Evolutionary conservation across 2,797 vertebrate genomes (phyloP).

Genomic region (Micrastur ruficollis): DNA sequence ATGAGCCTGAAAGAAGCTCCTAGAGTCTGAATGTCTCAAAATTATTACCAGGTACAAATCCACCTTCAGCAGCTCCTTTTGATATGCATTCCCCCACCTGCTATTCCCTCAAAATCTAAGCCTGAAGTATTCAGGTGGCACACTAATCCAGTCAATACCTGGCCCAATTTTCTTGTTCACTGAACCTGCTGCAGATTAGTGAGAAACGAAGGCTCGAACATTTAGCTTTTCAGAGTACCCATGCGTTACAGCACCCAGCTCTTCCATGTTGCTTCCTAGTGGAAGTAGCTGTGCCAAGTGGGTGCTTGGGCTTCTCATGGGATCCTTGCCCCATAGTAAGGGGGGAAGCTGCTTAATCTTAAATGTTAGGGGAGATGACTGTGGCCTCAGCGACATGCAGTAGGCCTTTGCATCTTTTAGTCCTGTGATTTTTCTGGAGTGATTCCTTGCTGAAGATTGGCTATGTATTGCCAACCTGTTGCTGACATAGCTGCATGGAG

Average conservation of each 20-base stretch:
- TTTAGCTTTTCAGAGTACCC: not conserved
- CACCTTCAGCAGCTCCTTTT: not conserved
- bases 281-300: not conserved
- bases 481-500: not conserved
- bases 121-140: not conserved
- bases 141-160: not conserved
- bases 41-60: not conserved
- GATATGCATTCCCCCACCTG: not conserved
- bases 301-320: not conserved
- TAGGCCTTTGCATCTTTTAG: not conserved
- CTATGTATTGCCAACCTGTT: not conserved
- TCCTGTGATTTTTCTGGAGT: not conserved
- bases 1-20: not conserved
- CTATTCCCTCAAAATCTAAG: not conserved
- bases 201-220: not conserved
- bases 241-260: not conserved
- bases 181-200: not conserved
- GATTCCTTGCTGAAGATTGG: not conserved
- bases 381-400: not conserved
- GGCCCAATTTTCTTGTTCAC: not conserved
- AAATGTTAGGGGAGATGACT: not conserved
- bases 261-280: not conserved
- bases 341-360: not conserved
- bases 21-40: not conserved
- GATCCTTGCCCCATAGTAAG: not conserved